Evolutionary conservation across 2,113 vertebrate species (phyloP), one percentile per base, ranked within the genome.

Genomic region (Odontesthes bonariensis): DNA sequence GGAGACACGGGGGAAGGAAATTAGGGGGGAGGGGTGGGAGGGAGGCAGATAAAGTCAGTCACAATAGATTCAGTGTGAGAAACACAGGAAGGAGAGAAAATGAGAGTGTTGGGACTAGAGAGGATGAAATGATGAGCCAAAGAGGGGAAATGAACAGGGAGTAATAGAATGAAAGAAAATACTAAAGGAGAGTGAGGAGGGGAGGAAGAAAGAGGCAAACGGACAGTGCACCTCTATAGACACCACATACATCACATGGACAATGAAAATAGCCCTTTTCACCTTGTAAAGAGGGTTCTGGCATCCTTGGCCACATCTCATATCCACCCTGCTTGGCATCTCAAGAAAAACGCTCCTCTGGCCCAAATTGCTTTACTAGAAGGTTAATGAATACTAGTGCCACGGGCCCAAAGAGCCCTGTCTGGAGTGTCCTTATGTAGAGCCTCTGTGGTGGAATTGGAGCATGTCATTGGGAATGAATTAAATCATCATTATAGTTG

Each of bases 301-400:
- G 53, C 68, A 69, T 82, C 83, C 67, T 60, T 68, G 22, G 47
- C 49, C 68, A 71, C 80, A 79, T 71, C 76, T 79, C 75, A 81
- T 63, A 78, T 75, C 51, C 58, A 72, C 40, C n/a, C 33, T 38
- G 19, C 58, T 72, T 2, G 6, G 81, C 68, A 82, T 54, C 58
- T 32, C 59, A 66, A 84, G 8, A 81, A 84, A 88, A 84, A 83
- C 20, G 11, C 61, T 76, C 63, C 68, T 67, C 46, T 84, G 83
- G 78, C 87, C 87, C 64, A 92, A 90, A 93, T 92, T 88, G 80
- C 82, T 86, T 89, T 79, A 87, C 79, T 82, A 79, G 74, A 88
- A 92, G 90, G 91, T 93, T 91, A 91, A 93, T 93, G 88, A 92
- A 79, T 84, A 58, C 58, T 19, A 59, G 69, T 63, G 58, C 52